Evolutionary conservation across 2,113 vertebrate genomes (phyloP).

Genomic region (Leiothrix lutea): DNA sequence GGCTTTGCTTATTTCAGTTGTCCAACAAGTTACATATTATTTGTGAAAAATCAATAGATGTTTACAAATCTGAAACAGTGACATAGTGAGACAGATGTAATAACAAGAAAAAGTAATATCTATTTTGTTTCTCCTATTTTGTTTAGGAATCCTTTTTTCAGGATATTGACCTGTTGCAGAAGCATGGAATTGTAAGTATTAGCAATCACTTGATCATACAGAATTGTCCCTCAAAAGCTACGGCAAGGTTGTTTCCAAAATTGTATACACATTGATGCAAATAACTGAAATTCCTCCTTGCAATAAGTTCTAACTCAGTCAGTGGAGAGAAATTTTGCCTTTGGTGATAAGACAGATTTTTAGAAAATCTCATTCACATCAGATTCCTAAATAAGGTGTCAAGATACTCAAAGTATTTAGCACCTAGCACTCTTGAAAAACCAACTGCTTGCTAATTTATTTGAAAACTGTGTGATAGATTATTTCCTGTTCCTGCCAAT

Average conservation of each 20-base stretch:
- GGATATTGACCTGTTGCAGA: conserved; percentile 95
- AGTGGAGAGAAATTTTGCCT: background rate
- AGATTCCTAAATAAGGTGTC: conserved; percentile 24
- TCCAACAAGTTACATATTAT: background rate
- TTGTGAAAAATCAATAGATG: background rate
- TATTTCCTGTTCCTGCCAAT: conserved; percentile 45
- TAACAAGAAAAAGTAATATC: conserved; percentile 1
- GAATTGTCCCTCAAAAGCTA: background rate
- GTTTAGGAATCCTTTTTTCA: conserved; percentile 94
- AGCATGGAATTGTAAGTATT: conserved; percentile 95
- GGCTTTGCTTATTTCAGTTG: background rate
- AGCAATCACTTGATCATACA: background rate
- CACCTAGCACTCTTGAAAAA: conserved; percentile 24
- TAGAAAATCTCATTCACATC: conserved; percentile 14
- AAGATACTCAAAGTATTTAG: conserved; percentile 43
- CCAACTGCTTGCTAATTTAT: conserved; percentile 34
- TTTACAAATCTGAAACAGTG: conserved; percentile 1
- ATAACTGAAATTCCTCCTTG: background rate
- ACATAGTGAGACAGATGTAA: background rate
- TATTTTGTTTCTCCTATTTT: background rate
- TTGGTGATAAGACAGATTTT: background rate
- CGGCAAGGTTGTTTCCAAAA: background rate
- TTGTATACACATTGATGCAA: background rate
- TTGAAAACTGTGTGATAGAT: conserved; percentile 47
- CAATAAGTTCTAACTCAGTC: background rate